A percentile compares a stretch with the other conserved stretches of the same genome.
Conservation (phyloP, 2,797 vertebrate genomes). For the Pseudochirops cupreus region DNA sequence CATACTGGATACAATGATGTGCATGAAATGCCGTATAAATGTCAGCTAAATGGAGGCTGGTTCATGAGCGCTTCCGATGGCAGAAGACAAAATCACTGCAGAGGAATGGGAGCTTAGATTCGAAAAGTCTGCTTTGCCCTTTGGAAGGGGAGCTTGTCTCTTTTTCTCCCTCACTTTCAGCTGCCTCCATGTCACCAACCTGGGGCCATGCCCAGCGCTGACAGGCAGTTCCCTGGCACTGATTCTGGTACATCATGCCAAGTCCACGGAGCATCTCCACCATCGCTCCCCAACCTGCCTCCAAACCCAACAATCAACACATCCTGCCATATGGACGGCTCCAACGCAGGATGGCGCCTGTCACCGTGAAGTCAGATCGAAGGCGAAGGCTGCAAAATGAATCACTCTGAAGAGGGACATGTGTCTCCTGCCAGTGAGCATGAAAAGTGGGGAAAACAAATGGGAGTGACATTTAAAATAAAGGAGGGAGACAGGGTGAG, state of each 20-base stretch:
- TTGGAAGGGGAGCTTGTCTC: background rate
- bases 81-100: background rate
- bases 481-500: constrained; percentile 71
- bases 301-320: constrained; percentile 11
- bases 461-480: constrained; percentile 80
- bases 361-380: constrained; percentile 24
- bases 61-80: background rate
- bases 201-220: constrained; percentile 79
- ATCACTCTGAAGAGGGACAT: constrained; percentile 81
- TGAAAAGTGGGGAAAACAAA: constrained; percentile 68
- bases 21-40: background rate
- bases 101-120: background rate
- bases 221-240: constrained; percentile 79
- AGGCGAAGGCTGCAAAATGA: constrained; percentile 60
- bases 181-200: constrained; percentile 38
- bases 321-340: constrained; percentile 82
- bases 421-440: constrained; percentile 84
- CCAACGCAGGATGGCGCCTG: constrained; percentile 67
- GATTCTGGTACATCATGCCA: constrained; percentile 74
- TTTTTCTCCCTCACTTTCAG: constrained; percentile 61
- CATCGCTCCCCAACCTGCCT: constrained; percentile 48
- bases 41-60: background rate
- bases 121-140: constrained; percentile 20
- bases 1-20: background rate
- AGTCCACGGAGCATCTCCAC: constrained; percentile 75